Evolutionary conservation across 1,140 invertebrate genomes (phyloP), one percentile per base, ranked within the genome.

Genomic region (Drosophila watanabei): DNA sequence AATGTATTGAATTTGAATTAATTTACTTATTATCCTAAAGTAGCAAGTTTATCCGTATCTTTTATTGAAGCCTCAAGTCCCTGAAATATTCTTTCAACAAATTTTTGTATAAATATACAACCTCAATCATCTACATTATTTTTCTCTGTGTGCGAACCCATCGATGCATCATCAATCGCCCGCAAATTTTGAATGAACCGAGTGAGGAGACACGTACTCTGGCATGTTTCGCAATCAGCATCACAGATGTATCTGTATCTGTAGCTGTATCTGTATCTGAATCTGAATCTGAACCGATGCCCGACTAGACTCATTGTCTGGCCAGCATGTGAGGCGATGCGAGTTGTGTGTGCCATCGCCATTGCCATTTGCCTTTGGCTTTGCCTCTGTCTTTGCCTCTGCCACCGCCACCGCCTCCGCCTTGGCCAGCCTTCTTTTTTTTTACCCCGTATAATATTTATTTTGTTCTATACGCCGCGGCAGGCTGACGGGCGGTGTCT

Each of bases 291-390:
- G 70, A 73, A 73, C 69, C 68, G 73, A 77, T 75, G 77, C 62
- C 59, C 79, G 79, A 70, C 68, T 89, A 88, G 85, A 88, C 85
- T 77, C 66, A 89, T 88, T 88, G 85, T 88, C 85, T 89, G 80
- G 77, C 66, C 75, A 71, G 68, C 49, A 43, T 82, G 72, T 58
- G 69, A 77, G 63, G 70, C 52, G 66, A 68, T 77, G 81, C 81
- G 70, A 76, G 62, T 71, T 82, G 62, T 69, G 73, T 75, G 60
- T 62, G 80, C 49, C 68, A 72, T 79, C 62, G 51, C 51, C 51
- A 30, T 51, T 75, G 85, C 73, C 77, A 72, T 79, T 62, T 68
- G 60, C 78, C 71, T 88, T 88, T 89, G 80, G 46, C 58, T 83
- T 64, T 62, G 69, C 43, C 24, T 51, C 16, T 51, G 49, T 33